Evolutionary conservation across 2,797 vertebrate genomes (phyloP).

Genomic region (Sus cebifrons): DNA sequence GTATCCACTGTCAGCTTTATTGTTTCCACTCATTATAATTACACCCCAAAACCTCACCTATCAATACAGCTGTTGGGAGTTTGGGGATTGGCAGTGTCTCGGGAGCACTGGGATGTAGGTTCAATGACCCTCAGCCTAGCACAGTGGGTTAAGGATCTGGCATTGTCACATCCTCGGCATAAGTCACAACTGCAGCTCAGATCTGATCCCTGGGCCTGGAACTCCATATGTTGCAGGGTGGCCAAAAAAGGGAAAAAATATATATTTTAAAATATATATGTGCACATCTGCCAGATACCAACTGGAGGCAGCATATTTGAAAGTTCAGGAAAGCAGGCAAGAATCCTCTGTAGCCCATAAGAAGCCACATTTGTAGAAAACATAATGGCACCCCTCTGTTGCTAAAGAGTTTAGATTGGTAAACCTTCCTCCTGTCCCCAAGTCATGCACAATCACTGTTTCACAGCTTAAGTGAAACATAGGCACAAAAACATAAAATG

Average conservation of each 20-base stretch:
- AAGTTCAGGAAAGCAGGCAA: not conserved
- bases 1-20: not conserved
- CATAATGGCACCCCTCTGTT: not conserved
- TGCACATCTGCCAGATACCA: not conserved
- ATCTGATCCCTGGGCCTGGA: too few relatives aligned
- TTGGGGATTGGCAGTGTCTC: too few relatives aligned
- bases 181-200: too few relatives aligned
- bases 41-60: not conserved
- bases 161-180: too few relatives aligned
- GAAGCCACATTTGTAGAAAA: not conserved
- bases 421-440: not conserved
- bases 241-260: too few relatives aligned
- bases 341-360: not conserved
- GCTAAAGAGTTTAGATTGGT: not conserved
- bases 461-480: constrained; percentile 11
- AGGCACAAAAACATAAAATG: not conserved
- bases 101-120: too few relatives aligned
- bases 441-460: not conserved
- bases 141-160: too few relatives aligned
- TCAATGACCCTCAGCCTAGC: too few relatives aligned
- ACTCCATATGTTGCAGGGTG: too few relatives aligned
- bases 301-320: not conserved
- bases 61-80: not conserved
- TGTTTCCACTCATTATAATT: not conserved
- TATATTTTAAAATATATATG: not conserved